Conservation (phyloP, 2,797 vertebrate species). For the Bradypus variegatus region DNA sequence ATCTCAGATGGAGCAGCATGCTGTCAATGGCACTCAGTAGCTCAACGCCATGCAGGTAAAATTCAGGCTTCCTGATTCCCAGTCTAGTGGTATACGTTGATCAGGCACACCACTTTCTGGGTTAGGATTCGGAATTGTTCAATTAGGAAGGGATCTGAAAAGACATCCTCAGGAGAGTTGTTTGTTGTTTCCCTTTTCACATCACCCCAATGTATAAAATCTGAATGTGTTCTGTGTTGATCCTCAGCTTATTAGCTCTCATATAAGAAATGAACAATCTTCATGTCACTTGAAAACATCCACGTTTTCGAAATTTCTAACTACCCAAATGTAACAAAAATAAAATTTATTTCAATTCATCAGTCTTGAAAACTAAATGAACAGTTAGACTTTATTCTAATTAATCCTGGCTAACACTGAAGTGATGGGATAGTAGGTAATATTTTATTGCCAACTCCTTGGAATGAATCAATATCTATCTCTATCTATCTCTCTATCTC, state of each 20-base stretch:
- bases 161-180: neutral
- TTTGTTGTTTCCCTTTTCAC: conserved; percentile 19
- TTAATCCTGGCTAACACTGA: neutral
- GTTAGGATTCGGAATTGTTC: neutral
- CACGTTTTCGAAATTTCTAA: conserved; percentile 52
- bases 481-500: too few relatives aligned
- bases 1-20: neutral
- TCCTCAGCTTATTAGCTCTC: conserved; percentile 30
- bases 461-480: too few relatives aligned
- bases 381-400: conserved; percentile 14
- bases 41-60: neutral
- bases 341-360: conserved; percentile 20
- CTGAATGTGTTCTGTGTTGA: conserved; percentile 15
- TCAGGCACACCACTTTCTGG: neutral
- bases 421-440: neutral
- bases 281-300: conserved; percentile 49
- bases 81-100: rapidly evolving
- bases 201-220: neutral
- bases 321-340: conserved; percentile 44
- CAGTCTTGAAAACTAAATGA: conserved; percentile 35
- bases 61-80: neutral
- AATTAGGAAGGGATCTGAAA: neutral
- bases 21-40: neutral
- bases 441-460: conserved; percentile 1
- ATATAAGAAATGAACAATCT: conserved; percentile 40